These are phyloP conservation scores for Caenorhabditis sp. DNA, from an alignment of 2,888 invertebrate genomes.

Conservation along the genomic window DNA sequence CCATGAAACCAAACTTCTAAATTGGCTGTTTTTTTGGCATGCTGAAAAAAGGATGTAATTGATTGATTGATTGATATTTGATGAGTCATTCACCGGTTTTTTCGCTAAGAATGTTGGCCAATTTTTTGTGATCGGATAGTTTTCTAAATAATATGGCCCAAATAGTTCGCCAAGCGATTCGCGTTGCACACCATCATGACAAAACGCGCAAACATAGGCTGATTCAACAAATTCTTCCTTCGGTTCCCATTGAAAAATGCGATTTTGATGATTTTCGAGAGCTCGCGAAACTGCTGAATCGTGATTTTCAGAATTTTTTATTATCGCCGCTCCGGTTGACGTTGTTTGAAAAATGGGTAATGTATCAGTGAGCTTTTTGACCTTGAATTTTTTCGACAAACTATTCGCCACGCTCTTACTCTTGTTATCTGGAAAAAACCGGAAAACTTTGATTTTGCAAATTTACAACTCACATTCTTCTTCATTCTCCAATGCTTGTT, in stretches of 20 bases:
- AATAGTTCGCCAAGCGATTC: conserved; percentile 39
- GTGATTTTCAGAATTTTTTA: conserved; percentile 43
- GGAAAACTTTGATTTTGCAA: background rate
- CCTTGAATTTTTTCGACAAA: conserved; percentile 22
- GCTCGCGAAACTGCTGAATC: conserved; percentile 36
- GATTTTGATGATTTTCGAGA: conserved; percentile 37
- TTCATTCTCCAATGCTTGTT: conserved; percentile 24
- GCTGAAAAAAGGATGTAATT: conserved; percentile 7
- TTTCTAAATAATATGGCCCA: conserved; percentile 47
- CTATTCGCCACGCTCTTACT: conserved; percentile 23
- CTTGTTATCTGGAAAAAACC: conserved; percentile 24
- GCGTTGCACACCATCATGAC: conserved; percentile 21
- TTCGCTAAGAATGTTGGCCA: conserved; percentile 47
- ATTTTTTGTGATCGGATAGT: conserved; percentile 9
- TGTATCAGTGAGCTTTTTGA: conserved; percentile 20
- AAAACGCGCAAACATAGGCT: conserved; percentile 37
- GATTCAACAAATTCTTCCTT: conserved; percentile 21
- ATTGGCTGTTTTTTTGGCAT: conserved; percentile 7
- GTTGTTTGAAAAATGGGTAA: conserved; percentile 25
- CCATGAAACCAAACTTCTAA: conserved; percentile 53
- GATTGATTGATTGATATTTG: background rate
- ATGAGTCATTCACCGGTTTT: conserved; percentile 27
- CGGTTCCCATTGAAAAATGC: conserved; percentile 45
- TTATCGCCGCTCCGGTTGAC: conserved; percentile 14
- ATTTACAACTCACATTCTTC: conserved; percentile 31